Evolutionary conservation across 1,140 invertebrate species (phyloP).

Genomic region (Elysia chlorotica): DNA sequence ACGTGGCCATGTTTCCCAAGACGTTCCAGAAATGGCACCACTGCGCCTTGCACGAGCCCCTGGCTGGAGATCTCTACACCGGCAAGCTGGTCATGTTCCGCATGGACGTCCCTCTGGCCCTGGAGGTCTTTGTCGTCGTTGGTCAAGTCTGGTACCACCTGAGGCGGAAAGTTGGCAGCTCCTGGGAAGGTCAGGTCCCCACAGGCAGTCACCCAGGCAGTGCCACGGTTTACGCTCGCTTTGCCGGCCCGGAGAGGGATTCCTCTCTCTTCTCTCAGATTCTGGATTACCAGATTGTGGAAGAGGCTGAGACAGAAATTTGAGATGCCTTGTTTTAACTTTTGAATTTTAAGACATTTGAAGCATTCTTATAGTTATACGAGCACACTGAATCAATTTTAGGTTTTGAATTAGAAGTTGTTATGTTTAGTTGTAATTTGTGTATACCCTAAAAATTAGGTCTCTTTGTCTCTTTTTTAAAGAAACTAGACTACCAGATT

Average conservation of each 20-base stretch:
- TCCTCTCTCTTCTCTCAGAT: slow-evolving; percentile 49
- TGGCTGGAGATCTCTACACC: slow-evolving; percentile 53
- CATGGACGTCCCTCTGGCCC: slow-evolving; percentile 52
- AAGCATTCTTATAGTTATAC: too few species aligned
- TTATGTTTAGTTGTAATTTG: too few species aligned
- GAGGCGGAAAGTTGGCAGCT: slow-evolving; percentile 47
- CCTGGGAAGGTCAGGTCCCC: slow-evolving; percentile 54
- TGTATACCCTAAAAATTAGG: too few species aligned
- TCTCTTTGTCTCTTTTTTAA: too few species aligned
- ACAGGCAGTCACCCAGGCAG: slow-evolving; percentile 37
- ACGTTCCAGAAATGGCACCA: slow-evolving; percentile 56
- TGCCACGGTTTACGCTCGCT: slow-evolving; percentile 48
- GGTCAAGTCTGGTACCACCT: slow-evolving; percentile 53
- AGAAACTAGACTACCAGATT: too few species aligned
- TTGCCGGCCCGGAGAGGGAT: slow-evolving; percentile 39
- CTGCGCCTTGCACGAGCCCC: slow-evolving; percentile 56
- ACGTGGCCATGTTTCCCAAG: slow-evolving; percentile 50
- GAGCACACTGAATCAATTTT: too few species aligned
- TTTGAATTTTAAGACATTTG: too few species aligned
- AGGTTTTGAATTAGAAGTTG: too few species aligned
- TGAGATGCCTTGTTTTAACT: too few species aligned
- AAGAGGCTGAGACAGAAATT: slow-evolving; percentile 55
- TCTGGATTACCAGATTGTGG: slow-evolving; percentile 50
- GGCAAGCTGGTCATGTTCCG: slow-evolving; percentile 51
- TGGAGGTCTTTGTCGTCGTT: slow-evolving; percentile 54